Conservation (phyloP, 2,888 invertebrate genomes). For the Sceliomorpha sp. region DNA sequence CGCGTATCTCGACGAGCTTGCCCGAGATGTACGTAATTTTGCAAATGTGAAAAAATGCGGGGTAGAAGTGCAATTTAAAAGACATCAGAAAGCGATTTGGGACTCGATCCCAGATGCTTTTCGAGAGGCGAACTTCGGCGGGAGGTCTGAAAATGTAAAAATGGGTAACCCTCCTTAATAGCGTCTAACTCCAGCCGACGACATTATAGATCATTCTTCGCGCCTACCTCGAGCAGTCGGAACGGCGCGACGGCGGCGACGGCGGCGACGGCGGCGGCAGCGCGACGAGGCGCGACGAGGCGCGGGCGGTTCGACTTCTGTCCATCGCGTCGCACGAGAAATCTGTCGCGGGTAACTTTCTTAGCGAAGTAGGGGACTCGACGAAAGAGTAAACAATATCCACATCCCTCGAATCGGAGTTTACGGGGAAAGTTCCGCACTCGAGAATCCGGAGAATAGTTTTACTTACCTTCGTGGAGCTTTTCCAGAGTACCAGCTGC, state of each 20-base stretch:
- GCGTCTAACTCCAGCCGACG: too few relatives aligned
- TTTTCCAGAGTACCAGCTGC: constrained; percentile 75
- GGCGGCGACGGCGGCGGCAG: too few relatives aligned
- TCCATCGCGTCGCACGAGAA: constrained; percentile 17
- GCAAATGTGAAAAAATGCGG: constrained; percentile 26
- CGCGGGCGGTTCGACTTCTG: constrained; percentile 16
- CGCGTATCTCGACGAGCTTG: too few relatives aligned
- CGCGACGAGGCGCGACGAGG: too few relatives aligned
- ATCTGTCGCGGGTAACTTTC: constrained; percentile 28
- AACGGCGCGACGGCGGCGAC: too few relatives aligned
- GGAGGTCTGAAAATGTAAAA: background rate
- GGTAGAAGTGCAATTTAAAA: constrained; percentile 32
- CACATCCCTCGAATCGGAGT: constrained; percentile 46
- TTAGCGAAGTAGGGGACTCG: constrained; percentile 22
- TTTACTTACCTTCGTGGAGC: constrained; percentile 76
- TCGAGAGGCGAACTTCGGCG: constrained; percentile 4
- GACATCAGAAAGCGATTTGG: constrained; percentile 51
- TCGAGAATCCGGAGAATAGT: constrained; percentile 46
- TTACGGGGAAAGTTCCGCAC: constrained; percentile 56
- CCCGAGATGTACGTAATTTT: background rate
- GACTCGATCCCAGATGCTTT: constrained; percentile 12
- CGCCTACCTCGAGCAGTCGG: constrained; percentile 3
- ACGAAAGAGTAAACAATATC: constrained; percentile 58
- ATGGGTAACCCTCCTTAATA: background rate
- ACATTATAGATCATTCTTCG: background rate